A percentile compares a stretch with the other conserved stretches of the same genome.
Conservation (phyloP, 2,797 vertebrate species). For the Mormyrops boulengeri region DNA sequence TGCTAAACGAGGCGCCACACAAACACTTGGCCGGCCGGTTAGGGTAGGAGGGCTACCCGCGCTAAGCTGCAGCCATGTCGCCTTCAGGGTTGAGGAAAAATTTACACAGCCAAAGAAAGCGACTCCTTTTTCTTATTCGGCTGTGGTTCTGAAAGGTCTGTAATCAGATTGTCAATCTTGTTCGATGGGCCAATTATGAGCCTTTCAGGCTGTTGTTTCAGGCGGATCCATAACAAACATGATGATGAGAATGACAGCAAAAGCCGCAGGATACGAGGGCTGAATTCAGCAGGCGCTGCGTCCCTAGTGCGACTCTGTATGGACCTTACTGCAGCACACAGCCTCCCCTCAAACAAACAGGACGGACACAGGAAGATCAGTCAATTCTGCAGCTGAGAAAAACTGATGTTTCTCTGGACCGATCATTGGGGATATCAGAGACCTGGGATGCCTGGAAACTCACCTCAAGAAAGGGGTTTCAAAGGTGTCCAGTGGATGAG, state of each 20-base stretch:
- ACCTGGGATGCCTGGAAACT: neutral
- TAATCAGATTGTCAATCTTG: constrained; percentile 1
- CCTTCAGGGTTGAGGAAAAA: neutral
- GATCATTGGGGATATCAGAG: neutral
- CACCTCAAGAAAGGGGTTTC: neutral
- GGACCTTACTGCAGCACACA: neutral
- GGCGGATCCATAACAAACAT: neutral
- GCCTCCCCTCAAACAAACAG: neutral
- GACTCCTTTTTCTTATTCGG: neutral
- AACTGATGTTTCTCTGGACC: neutral
- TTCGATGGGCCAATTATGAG: neutral
- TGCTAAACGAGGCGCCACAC: neutral
- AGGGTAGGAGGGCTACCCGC: neutral
- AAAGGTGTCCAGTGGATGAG: neutral
- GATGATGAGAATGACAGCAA: neutral
- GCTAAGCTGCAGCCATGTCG: neutral
- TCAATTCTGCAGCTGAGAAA: neutral
- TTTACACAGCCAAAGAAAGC: neutral
- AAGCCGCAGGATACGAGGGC: neutral
- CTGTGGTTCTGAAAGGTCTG: constrained; percentile 6
- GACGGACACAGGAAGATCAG: neutral
- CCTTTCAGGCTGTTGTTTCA: neutral
- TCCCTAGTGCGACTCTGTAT: neutral
- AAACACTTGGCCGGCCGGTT: neutral
- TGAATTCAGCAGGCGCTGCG: neutral